Evolutionary conservation across 2,113 vertebrate species (phyloP).

Genomic region (Alligator sinensis): DNA sequence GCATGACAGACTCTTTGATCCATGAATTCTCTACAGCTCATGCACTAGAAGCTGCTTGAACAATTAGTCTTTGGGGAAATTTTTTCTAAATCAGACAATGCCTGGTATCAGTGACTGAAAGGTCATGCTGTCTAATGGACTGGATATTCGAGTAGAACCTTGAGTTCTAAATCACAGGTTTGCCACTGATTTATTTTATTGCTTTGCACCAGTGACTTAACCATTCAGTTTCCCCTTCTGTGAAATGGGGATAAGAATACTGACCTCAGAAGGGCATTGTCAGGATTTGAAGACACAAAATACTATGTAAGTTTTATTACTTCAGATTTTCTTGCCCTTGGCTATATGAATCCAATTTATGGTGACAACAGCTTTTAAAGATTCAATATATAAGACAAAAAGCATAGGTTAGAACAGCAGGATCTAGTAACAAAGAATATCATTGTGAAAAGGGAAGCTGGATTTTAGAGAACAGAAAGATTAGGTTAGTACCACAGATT

Average conservation of each 20-base stretch:
- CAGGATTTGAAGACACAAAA: not conserved
- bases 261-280: not conserved
- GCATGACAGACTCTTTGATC: slow-evolving; percentile 75
- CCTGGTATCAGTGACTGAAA: slow-evolving; percentile 49
- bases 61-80: slow-evolving; percentile 74
- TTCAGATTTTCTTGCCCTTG: too few relatives aligned
- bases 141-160: slow-evolving; percentile 38
- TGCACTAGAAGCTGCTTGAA: slow-evolving; percentile 73
- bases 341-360: not conserved
- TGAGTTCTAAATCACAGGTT: not conserved
- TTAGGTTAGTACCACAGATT: not conserved
- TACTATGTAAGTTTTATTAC: not conserved
- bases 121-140: slow-evolving; percentile 38
- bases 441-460: not conserved
- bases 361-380: not conserved
- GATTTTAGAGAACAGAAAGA: not conserved
- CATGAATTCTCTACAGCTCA: slow-evolving; percentile 77
- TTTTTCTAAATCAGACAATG: slow-evolving; percentile 71
- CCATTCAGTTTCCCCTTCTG: not conserved
- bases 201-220: not conserved
- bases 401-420: not conserved
- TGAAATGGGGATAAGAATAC: not conserved
- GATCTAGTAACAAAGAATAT: not conserved
- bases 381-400: too few relatives aligned
- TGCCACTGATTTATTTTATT: not conserved